Evolutionary conservation across 2,888 invertebrate genomes (phyloP).

Genomic region (Craniophora ligustri): DNA sequence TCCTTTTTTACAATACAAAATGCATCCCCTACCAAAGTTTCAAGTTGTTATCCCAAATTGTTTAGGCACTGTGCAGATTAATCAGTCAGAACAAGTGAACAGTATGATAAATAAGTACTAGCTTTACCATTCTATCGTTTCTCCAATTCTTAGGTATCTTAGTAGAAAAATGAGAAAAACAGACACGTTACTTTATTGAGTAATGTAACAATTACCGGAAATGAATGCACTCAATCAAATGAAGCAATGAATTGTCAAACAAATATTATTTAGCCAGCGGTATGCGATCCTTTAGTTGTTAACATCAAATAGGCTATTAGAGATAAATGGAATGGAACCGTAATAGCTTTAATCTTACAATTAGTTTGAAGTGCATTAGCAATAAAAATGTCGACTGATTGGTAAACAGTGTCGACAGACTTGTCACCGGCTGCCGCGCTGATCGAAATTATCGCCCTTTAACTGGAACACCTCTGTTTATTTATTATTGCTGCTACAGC

Average conservation of each 20-base stretch:
- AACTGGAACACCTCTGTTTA: slow-evolving; percentile 66
- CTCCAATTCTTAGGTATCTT: not conserved
- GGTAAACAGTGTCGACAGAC: slow-evolving; percentile 33
- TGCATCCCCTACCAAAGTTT: too few relatives aligned
- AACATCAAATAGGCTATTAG: slow-evolving; percentile 22
- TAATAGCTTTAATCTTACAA: slow-evolving; percentile 28
- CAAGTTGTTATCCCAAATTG: too few relatives aligned
- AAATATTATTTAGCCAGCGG: slow-evolving; percentile 19
- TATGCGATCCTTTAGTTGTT: slow-evolving; percentile 7
- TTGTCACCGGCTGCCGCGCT: slow-evolving; percentile 31
- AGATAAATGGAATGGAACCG: slow-evolving; percentile 29
- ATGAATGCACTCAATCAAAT: slow-evolving; percentile 25
- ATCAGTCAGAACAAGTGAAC: too few relatives aligned
- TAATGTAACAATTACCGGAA: slow-evolving; percentile 32
- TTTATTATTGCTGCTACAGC: slow-evolving; percentile 52
- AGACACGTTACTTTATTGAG: slow-evolving; percentile 25
- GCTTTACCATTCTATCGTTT: not conserved
- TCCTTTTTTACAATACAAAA: too few relatives aligned
- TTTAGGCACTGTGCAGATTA: too few relatives aligned
- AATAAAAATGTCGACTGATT: slow-evolving; percentile 45
- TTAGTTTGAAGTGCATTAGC: slow-evolving; percentile 34
- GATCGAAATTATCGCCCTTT: slow-evolving; percentile 66
- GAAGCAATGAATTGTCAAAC: slow-evolving; percentile 22
- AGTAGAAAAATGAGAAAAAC: not conserved
- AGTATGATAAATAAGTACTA: slow-evolving; percentile 29